Evolutionary conservation across 1,140 invertebrate genomes (phyloP).

Genomic region (Phocides pigmalion): DNA sequence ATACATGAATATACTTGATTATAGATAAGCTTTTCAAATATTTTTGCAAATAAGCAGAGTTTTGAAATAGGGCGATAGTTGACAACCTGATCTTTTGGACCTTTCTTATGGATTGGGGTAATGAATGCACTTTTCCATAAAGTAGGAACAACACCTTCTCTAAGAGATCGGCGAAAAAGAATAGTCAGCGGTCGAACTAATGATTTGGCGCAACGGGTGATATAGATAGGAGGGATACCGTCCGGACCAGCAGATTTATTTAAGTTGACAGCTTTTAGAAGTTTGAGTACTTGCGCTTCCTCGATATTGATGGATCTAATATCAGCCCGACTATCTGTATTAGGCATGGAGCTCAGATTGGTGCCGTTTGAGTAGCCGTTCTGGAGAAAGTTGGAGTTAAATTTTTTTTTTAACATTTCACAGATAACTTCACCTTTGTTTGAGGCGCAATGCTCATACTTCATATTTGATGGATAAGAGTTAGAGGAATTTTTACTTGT

Average conservation of each 20-base stretch:
- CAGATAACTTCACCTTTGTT: neutral
- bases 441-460: neutral
- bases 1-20: constrained; percentile 13
- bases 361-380: neutral
- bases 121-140: constrained; percentile 34
- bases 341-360: neutral
- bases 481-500: constrained; percentile 7
- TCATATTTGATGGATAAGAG: constrained; percentile 12
- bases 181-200: neutral
- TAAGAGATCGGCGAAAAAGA: neutral
- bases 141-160: constrained; percentile 7
- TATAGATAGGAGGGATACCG: neutral
- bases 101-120: constrained; percentile 36
- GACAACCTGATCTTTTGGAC: constrained; percentile 4
- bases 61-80: constrained; percentile 39
- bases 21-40: constrained; percentile 35
- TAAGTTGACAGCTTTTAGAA: neutral
- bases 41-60: constrained; percentile 28
- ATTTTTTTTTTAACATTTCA: constrained; percentile 7
- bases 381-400: constrained; percentile 10
- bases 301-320: neutral
- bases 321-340: neutral
- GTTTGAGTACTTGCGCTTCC: neutral
- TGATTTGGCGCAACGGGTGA: neutral
- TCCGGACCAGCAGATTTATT: constrained; percentile 11